Conservation (phyloP, 2,888 invertebrate genomes). For the Agapostemon virescens region DNA sequence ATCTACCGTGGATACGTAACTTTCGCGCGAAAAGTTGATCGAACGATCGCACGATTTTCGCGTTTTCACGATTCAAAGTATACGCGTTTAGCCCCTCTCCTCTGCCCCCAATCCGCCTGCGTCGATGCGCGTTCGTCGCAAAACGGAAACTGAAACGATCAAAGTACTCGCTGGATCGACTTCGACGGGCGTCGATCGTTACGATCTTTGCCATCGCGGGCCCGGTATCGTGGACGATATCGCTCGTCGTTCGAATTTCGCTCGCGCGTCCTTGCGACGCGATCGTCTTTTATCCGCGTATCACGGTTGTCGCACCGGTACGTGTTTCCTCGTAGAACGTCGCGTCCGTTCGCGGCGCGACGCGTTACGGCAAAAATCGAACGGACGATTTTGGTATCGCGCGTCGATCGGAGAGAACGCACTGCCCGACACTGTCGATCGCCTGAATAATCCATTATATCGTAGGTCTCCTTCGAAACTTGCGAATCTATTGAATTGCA, state of each 20-base stretch:
- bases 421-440: conserved; percentile 33
- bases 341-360: not conserved
- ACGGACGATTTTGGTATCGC: conserved; percentile 10
- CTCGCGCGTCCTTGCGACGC: conserved; percentile 25
- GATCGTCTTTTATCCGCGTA: conserved; percentile 28
- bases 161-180: conserved; percentile 1
- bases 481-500: conserved; percentile 44
- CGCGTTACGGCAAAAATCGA: conserved; percentile 21
- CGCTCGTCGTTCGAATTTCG: conserved; percentile 17
- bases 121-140: not conserved
- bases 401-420: conserved; percentile 29
- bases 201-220: conserved; percentile 7
- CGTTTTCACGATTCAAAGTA: conserved; percentile 1
- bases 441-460: conserved; percentile 45
- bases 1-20: not conserved
- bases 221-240: conserved; percentile 8
- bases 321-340: conserved; percentile 28
- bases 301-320: conserved; percentile 27
- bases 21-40: not conserved
- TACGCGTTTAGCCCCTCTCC: too few species aligned
- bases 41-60: not conserved
- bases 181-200: not conserved
- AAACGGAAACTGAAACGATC: not conserved
- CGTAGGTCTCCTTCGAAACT: conserved; percentile 48
- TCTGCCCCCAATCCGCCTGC: not conserved